phyloP scores from a whole-genome alignment of 2,797 vertebrate genomes.

The Bovichtus diacanthus region DNA sequence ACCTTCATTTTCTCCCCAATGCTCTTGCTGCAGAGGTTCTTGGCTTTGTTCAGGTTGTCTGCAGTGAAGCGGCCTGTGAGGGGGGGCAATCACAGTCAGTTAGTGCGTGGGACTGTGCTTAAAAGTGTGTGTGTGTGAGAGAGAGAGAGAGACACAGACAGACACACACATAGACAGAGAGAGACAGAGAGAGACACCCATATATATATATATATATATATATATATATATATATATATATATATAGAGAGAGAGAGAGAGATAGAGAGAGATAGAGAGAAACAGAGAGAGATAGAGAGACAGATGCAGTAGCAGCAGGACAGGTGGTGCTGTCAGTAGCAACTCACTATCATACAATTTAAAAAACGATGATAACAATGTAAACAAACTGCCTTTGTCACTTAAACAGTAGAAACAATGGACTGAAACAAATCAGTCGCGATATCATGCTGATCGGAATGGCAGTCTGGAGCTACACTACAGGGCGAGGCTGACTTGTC shows the following conservation, averaged over 20 bases:
- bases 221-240: too few species aligned
- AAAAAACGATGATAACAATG: neutral
- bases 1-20: slow-evolving; percentile 99
- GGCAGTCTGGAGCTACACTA: neutral
- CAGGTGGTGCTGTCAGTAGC: neutral
- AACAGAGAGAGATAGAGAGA: too few species aligned
- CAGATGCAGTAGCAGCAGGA: neutral
- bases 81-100: slow-evolving; percentile 15
- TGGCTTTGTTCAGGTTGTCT: slow-evolving; percentile 96
- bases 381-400: neutral
- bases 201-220: too few species aligned
- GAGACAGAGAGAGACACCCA: too few species aligned
- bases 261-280: too few species aligned
- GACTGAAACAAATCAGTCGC: fast-evolving
- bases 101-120: neutral
- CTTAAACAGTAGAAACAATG: neutral
- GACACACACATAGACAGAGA: too few species aligned
- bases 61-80: slow-evolving; percentile 92
- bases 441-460: neutral
- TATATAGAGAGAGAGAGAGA: too few species aligned
- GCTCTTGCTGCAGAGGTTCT: slow-evolving; percentile 98
- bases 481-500: slow-evolving; percentile 66
- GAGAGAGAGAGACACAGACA: too few species aligned
- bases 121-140: neutral
- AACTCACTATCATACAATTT: neutral